phyloP scores from a whole-genome alignment of 1,140 invertebrate species.

The Proctacanthus coquilletti region DNA sequence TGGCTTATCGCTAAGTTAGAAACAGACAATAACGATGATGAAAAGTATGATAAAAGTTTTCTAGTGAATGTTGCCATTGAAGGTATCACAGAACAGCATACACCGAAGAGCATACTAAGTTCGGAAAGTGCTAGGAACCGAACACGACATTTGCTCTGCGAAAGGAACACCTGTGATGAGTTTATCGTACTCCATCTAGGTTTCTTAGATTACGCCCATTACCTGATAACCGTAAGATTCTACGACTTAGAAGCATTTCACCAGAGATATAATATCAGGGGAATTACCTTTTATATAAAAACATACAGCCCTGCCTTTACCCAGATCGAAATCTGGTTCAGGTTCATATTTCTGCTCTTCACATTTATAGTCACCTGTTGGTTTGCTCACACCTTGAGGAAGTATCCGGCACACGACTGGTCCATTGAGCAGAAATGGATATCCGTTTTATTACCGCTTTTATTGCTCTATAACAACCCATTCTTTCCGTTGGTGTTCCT shows the following conservation, averaged over 20 bases:
- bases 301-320: conserved; percentile 91
- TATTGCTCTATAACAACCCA: conserved; percentile 88
- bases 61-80: conserved; percentile 67
- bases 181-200: conserved; percentile 79
- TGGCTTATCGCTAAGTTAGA: conserved; percentile 80
- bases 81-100: conserved; percentile 56
- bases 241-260: conserved; percentile 72
- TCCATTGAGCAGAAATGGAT: conserved; percentile 97
- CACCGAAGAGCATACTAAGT: conserved; percentile 45
- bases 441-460: conserved; percentile 70
- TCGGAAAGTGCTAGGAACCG: conserved; percentile 51
- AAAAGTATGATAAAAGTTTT: conserved; percentile 77
- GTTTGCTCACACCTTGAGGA: conserved; percentile 76
- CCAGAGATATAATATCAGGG: conserved; percentile 65
- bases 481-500: conserved; percentile 83
- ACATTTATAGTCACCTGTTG: conserved; percentile 80
- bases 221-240: conserved; percentile 72
- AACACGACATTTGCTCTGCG: conserved; percentile 68
- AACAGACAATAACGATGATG: conserved; percentile 73
- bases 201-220: conserved; percentile 76
- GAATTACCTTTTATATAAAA: conserved; percentile 83
- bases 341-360: conserved; percentile 78
- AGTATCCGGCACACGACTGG: conserved; percentile 83
- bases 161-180: conserved; percentile 68
- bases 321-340: conserved; percentile 92